Evolutionary conservation across 1,140 invertebrate species (phyloP), one percentile per base, ranked within the genome.

Genomic region (Campoletis sonorensis): DNA sequence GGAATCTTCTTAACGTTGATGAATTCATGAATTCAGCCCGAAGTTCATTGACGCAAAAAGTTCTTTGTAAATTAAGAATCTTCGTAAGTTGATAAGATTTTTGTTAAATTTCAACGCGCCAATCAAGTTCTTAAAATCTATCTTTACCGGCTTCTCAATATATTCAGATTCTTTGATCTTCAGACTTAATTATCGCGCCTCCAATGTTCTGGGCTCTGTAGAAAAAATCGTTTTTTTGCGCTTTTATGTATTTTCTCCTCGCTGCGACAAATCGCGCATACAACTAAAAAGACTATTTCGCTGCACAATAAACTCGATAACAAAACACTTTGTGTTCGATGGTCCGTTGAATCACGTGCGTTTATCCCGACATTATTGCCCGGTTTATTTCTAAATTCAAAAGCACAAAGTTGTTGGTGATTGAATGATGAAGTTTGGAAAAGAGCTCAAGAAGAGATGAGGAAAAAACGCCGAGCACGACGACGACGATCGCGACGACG

Each of bases 401-500:
- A 27, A 27, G 4, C 21, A 15, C 61, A 13, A 11, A 23, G n/a
- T 10, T 23, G 23, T 27, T 27, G 26, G 27, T 4, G 23, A 23
- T 64, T 10, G n/a, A 64, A 27, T 23, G 23, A 64, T 45, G 26
- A 27, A 27, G 11, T 11, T 64, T 21, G 61, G 1, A 4, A 26
- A 64, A 64, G 2, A 23, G 61, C 61, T 23, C 61, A 23, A 27
- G 11, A 49, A 1, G 21, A 37, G n/a, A 21, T 45, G 21, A 0
- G 21, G 45, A 7, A 49, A 16, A 37, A 23, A 23, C 71, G 71
- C 21, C 37, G 33, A 30, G 1, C 51, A 54, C 21, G 71, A 83
- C 80, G 78, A 70, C 67, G 37, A 68, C 49, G 33, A 58, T 49
- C 33, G 64, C 85, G 81, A 76, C 40, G 49, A 79, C 61, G 54